Conservation (phyloP, 1,140 invertebrate species). For the Apis laboriosa region DNA sequence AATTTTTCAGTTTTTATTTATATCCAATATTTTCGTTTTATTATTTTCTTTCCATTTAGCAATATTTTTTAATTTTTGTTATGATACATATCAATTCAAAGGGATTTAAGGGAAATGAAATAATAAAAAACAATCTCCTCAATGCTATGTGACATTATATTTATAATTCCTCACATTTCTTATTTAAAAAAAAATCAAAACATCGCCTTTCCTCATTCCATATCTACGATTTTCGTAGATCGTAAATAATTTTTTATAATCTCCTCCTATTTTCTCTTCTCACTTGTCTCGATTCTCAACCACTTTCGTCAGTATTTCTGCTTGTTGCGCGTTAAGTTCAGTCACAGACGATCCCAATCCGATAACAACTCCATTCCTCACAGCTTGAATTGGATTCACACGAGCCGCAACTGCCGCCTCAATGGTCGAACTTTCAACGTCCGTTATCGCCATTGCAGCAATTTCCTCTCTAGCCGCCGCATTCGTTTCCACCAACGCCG, state of each 20-base stretch:
- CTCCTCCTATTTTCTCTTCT: background rate
- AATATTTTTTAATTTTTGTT: no score
- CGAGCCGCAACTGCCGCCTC: background rate
- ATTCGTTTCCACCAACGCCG: no score
- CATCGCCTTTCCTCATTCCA: background rate
- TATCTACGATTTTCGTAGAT: background rate
- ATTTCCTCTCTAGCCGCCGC: background rate
- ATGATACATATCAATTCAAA: no score
- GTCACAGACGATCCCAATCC: background rate
- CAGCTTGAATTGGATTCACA: background rate
- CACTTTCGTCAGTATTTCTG: background rate
- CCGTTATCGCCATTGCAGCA: background rate
- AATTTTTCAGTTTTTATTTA: background rate
- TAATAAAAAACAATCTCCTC: constrained; percentile 3
- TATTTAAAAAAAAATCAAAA: background rate
- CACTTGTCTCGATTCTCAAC: background rate
- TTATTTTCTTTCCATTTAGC: no score
- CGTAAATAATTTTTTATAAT: background rate
- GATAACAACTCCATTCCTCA: background rate
- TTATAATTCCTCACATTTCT: background rate
- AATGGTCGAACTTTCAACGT: background rate
- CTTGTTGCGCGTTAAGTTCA: background rate
- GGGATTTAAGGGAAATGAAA: background rate
- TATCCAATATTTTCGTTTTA: no score
- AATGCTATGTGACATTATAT: constrained; percentile 2